Conservation (phyloP, 2,888 invertebrate species). For the Glaucopsyche alexis region DNA sequence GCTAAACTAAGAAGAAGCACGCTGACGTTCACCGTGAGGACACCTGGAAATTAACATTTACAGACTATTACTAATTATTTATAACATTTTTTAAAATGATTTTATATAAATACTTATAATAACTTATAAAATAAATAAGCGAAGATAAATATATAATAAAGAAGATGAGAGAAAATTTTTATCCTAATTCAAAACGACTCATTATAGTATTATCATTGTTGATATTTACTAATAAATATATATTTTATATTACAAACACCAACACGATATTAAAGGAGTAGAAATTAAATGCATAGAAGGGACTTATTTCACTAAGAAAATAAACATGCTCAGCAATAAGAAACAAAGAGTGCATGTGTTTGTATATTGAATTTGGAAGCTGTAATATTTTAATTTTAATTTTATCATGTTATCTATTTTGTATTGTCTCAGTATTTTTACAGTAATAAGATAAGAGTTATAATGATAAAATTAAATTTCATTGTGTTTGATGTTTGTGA, state of each 20-base stretch:
- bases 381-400: slow-evolving; percentile 23
- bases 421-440: not conserved
- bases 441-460: not conserved
- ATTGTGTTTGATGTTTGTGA: slow-evolving; percentile 73
- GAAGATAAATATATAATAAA: not conserved
- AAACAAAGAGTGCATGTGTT: slow-evolving; percentile 25
- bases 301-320: slow-evolving; percentile 34
- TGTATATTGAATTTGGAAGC: slow-evolving; percentile 20
- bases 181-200: not conserved
- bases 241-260: not conserved
- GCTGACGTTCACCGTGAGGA: slow-evolving; percentile 95
- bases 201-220: not conserved
- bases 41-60: slow-evolving; percentile 82
- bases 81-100: too few relatives aligned
- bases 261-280: not conserved
- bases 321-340: slow-evolving; percentile 25
- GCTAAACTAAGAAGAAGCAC: slow-evolving; percentile 95
- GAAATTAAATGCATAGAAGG: not conserved
- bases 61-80: slow-evolving; percentile 1
- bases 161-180: not conserved
- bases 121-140: not conserved
- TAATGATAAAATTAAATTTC: slow-evolving; percentile 25
- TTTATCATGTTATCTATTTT: slow-evolving; percentile 10
- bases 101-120: not conserved
- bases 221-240: not conserved